Evolutionary conservation across 2,888 invertebrate species (phyloP), one percentile per base, ranked within the genome.

Genomic region (Lithophane leautieri): DNA sequence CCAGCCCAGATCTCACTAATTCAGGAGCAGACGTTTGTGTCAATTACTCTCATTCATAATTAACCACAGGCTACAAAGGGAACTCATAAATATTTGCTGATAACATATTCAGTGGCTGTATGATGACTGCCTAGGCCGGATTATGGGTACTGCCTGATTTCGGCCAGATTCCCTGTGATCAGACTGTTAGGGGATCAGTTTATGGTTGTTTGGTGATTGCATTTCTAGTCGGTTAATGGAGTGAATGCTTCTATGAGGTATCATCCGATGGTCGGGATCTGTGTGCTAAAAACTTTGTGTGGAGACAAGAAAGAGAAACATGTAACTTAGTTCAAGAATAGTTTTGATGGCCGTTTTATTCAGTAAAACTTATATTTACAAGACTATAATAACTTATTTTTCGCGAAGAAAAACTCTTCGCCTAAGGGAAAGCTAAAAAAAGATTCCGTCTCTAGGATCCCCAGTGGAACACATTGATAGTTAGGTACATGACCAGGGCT

Each of bases 41-140:
- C 85, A 80, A 87, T 80, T 78, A 78, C 82, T 61, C 54, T 65
- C 52, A 56, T 85, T 66, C 75, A 78, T 87, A 75, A 87, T 87
- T 83, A 83, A 80, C 72, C 66, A 9, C 47, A 28, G 56, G 34
- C 66, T 54, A 78, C 87, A 87, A 86, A 80, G 85, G 73, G 65
- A 71, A 42, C 61, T 71, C 68, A 76, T 82, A 83, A 85, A 78
- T 80, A 85, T 77, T 77, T 61, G 68, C 73, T 80, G 47, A 76
- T 80, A 76, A 73, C 72, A 76, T 82, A 87, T 86, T 78, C 85
- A 78, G 63, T 34, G 28, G 70, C 47, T 68, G 60, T 65, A 71
- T 79, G 66, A 70, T 81, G 75, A 78, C 74, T 70, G 66, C 56
- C 68, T 54, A 25, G 54, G 34, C 44, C 40, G 74, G 75, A 75